phyloP scores from a whole-genome alignment of 2,113 vertebrate genomes.

The Hepsetus odoe region DNA sequence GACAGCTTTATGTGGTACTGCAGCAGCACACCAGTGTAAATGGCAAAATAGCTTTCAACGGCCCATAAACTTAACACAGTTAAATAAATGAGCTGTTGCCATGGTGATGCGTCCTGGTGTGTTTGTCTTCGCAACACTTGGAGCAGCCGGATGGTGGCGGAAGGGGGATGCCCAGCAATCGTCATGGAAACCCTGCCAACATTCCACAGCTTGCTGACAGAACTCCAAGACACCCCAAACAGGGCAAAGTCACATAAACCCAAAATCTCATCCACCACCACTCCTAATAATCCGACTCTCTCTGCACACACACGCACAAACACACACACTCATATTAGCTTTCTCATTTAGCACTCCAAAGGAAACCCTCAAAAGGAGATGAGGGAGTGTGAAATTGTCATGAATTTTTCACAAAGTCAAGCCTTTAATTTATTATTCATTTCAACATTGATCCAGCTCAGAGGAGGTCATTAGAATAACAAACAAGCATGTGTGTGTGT shows the following conservation, averaged over 20 bases:
- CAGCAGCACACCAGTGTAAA: not conserved
- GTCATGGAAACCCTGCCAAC: constrained; percentile 65
- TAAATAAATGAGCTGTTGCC: constrained; percentile 43
- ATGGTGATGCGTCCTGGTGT: constrained; percentile 32
- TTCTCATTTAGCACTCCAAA: constrained; percentile 2
- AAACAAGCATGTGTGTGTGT: constrained; percentile 54
- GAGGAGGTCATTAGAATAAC: constrained; percentile 68
- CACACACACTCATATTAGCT: constrained; percentile 10
- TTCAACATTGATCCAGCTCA: constrained; percentile 62
- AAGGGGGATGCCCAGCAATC: constrained; percentile 60
- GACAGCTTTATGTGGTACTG: not conserved
- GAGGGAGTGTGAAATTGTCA: constrained; percentile 38
- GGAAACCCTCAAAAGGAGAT: not conserved
- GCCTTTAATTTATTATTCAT: constrained; percentile 75
- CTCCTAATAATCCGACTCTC: not conserved
- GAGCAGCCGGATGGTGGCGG: constrained; percentile 53
- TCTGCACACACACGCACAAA: not conserved
- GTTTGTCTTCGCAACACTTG: constrained; percentile 5
- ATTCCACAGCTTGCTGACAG: constrained; percentile 64
- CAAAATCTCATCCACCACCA: not conserved
- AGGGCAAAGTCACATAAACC: constrained; percentile 38
- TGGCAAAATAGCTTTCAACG: not conserved
- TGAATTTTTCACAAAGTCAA: constrained; percentile 71
- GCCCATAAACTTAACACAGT: not conserved
- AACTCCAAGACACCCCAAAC: constrained; percentile 41